Evolutionary conservation across 1,140 invertebrate genomes (phyloP).

Genomic region (Philopotamus ludificatus): DNA sequence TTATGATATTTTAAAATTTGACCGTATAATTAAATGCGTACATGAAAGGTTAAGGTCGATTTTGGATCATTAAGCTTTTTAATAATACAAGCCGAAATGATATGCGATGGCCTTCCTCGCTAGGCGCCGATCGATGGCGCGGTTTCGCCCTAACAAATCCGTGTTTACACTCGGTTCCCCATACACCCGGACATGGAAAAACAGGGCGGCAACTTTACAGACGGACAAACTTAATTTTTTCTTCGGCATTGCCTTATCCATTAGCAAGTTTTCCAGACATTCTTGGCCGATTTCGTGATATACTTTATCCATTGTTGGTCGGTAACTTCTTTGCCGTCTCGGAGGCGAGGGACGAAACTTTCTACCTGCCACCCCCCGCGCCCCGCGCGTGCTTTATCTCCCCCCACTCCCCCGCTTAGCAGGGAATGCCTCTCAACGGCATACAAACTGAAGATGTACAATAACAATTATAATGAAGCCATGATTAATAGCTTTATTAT

Average conservation of each 20-base stretch:
- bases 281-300: background rate
- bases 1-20: too few relatives aligned
- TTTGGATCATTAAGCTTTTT: too few relatives aligned
- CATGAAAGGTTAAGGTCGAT: too few relatives aligned
- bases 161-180: too few relatives aligned
- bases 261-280: background rate
- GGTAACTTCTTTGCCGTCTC: background rate
- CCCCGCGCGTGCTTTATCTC: too few relatives aligned
- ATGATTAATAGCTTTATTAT: slow-evolving; percentile 40
- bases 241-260: background rate
- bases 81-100: too few relatives aligned
- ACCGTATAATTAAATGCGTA: too few relatives aligned
- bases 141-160: too few relatives aligned
- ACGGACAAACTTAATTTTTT: background rate
- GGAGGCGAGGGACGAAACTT: background rate
- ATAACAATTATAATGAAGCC: slow-evolving; percentile 38
- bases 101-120: too few relatives aligned
- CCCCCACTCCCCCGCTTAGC: background rate
- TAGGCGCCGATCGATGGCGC: too few relatives aligned
- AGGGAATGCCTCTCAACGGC: background rate
- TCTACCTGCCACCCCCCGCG: background rate
- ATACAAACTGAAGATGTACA: slow-evolving; percentile 3
- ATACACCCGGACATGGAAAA: too few relatives aligned
- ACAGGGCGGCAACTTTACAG: background rate
- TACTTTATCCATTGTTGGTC: background rate